Conservation (phyloP, 2,888 invertebrate species). For the Aphidius colemani region DNA sequence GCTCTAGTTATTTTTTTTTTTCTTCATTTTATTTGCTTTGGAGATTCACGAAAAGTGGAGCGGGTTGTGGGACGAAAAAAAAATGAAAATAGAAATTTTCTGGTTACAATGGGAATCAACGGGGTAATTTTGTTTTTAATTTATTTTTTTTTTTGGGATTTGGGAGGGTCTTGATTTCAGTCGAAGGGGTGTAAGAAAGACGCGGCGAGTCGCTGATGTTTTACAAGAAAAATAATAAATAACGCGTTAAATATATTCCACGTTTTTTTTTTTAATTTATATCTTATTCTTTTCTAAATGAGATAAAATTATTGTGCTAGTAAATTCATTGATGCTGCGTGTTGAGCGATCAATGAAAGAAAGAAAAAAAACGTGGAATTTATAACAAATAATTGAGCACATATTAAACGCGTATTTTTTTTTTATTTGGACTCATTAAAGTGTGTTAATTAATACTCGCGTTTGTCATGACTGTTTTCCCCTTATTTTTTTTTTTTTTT, state of each 20-base stretch:
- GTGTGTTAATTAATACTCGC: conserved; percentile 31
- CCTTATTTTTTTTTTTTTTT: conserved; percentile 28
- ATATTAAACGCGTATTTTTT: conserved; percentile 8
- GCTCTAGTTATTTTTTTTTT: conserved; percentile 24
- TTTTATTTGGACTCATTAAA: not conserved
- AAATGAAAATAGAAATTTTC: conserved; percentile 9
- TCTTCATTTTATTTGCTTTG: conserved; percentile 15
- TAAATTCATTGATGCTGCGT: conserved; percentile 1
- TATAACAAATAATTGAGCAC: not conserved
- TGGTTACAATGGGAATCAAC: conserved; percentile 20
- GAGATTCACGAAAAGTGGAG: no score
- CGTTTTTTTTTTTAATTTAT: conserved; percentile 2
- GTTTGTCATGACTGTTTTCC: conserved; percentile 22
- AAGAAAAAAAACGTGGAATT: conserved; percentile 5
- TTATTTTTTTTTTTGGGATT: conserved; percentile 25
- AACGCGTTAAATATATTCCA: not conserved
- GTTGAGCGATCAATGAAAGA: conserved; percentile 14
- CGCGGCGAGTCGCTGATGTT: conserved; percentile 33
- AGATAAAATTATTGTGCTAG: conserved; percentile 15
- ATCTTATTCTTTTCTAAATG: conserved; percentile 4
- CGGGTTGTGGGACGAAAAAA: no score
- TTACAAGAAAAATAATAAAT: conserved; percentile 37
- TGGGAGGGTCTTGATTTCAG: conserved; percentile 33
- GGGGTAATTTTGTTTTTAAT: conserved; percentile 23
- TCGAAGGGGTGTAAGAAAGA: conserved; percentile 43